Evolutionary conservation across 2,888 invertebrate genomes (phyloP).

Genomic region (Drosophila dives): DNA sequence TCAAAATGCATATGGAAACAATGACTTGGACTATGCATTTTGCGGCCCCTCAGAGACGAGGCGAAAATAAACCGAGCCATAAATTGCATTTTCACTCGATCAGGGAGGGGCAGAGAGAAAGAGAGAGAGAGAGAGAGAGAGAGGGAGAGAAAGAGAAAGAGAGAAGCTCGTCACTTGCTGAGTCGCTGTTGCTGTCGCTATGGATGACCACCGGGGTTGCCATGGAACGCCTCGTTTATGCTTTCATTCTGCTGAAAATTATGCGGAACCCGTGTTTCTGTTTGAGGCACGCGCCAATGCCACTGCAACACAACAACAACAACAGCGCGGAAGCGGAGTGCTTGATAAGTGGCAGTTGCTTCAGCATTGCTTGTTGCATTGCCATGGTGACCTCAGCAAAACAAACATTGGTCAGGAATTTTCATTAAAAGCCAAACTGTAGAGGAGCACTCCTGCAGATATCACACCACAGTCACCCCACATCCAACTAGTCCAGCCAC

Average conservation of each 20-base stretch:
- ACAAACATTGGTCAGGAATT: slow-evolving; percentile 78
- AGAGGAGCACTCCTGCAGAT: slow-evolving; percentile 6
- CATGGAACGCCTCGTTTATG: slow-evolving; percentile 72
- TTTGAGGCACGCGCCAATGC: slow-evolving; percentile 72
- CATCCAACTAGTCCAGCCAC: neutral
- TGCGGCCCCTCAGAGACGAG: slow-evolving; percentile 24
- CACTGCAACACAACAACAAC: slow-evolving; percentile 28
- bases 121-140: neutral
- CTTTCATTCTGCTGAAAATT: slow-evolving; percentile 76
- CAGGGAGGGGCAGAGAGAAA: neutral
- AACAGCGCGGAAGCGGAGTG: slow-evolving; percentile 2
- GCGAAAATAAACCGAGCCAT: slow-evolving; percentile 69
- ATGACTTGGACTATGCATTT: slow-evolving; percentile 36
- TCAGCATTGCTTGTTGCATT: slow-evolving; percentile 38
- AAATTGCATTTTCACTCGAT: slow-evolving; percentile 56
- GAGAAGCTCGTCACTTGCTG: slow-evolving; percentile 10
- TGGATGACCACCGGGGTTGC: slow-evolving; percentile 62
- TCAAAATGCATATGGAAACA: slow-evolving; percentile 44
- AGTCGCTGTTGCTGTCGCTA: slow-evolving; percentile 28
- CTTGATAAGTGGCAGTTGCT: slow-evolving; percentile 6
- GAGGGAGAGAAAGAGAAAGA: neutral
- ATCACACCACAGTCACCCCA: slow-evolving; percentile 16
- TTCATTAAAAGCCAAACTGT: slow-evolving; percentile 61
- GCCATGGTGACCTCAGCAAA: slow-evolving; percentile 74
- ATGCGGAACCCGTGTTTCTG: slow-evolving; percentile 77